Evolutionary conservation across 2,797 vertebrate genomes (phyloP).

Genomic region (Tapirus indicus): DNA sequence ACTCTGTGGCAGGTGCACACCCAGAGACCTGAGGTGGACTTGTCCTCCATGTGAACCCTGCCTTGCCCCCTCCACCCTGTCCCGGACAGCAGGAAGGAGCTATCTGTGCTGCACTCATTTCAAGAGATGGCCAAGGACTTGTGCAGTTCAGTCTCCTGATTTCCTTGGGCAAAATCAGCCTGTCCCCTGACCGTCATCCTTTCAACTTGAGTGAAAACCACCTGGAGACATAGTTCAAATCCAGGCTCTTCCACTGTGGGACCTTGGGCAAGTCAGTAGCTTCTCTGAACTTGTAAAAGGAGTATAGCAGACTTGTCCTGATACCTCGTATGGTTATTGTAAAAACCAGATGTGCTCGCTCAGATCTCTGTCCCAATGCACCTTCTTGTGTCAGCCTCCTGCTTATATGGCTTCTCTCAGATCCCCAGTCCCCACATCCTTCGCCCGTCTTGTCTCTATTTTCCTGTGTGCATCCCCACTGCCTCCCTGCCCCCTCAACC

Average conservation of each 20-base stretch:
- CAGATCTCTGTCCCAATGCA: background rate
- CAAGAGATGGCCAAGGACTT: background rate
- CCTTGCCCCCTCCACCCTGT: background rate
- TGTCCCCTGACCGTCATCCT: background rate
- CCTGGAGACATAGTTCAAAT: background rate
- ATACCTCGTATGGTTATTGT: background rate
- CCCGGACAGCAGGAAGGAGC: background rate
- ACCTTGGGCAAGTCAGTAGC: background rate
- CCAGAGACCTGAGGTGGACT: slow-evolving; percentile 28
- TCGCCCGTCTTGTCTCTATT: background rate
- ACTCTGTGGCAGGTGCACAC: slow-evolving; percentile 47
- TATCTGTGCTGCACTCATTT: fast-evolving
- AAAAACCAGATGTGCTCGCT: background rate
- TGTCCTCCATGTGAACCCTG: background rate
- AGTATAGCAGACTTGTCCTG: background rate
- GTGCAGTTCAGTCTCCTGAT: background rate
- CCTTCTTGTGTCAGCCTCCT: background rate
- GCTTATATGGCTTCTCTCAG: background rate
- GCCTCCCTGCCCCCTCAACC: background rate
- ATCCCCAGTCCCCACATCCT: background rate
- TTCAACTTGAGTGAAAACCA: background rate
- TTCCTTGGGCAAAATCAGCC: background rate
- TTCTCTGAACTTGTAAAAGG: background rate
- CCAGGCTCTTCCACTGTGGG: background rate
- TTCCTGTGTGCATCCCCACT: background rate